Conservation (phyloP, 2,797 vertebrate genomes). For the Lithobates sylvaticus region DNA sequence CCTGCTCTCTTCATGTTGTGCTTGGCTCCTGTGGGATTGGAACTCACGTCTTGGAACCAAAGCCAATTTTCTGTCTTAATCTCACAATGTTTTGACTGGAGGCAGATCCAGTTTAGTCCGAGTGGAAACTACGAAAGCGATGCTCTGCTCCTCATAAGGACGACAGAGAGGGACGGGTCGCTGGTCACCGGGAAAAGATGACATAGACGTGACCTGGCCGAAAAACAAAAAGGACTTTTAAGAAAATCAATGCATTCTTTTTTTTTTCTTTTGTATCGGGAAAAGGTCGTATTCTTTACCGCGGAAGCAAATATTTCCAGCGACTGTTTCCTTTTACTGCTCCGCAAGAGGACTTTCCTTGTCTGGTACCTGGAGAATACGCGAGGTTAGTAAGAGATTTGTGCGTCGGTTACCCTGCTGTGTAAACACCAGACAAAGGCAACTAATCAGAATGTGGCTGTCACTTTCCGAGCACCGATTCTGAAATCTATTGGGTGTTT, state of each 20-base stretch:
- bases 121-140: conserved; percentile 81
- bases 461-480: too few relatives aligned
- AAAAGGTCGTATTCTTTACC: conserved; percentile 9
- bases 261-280: background rate
- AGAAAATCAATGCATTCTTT: conserved; percentile 21
- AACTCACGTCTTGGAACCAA: conserved; percentile 85
- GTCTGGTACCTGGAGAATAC: conserved; percentile 5
- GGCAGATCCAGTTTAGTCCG: conserved; percentile 85
- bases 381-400: conserved; percentile 35
- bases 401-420: background rate
- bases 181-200: conserved; percentile 11
- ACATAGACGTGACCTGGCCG: conserved; percentile 37
- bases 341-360: conserved; percentile 1
- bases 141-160: conserved; percentile 67
- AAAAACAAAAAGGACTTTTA: conserved; percentile 36
- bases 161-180: conserved; percentile 56
- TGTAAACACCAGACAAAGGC: background rate
- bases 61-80: conserved; percentile 83
- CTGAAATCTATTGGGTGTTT: too few relatives aligned
- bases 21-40: conserved; percentile 83
- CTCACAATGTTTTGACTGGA: conserved; percentile 89
- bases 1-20: conserved; percentile 77
- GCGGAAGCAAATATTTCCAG: background rate
- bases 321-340: conserved; percentile 15
- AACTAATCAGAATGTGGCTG: too few relatives aligned